Conservation (phyloP, 1,140 invertebrate genomes). For the Mercenaria mercenaria region DNA sequence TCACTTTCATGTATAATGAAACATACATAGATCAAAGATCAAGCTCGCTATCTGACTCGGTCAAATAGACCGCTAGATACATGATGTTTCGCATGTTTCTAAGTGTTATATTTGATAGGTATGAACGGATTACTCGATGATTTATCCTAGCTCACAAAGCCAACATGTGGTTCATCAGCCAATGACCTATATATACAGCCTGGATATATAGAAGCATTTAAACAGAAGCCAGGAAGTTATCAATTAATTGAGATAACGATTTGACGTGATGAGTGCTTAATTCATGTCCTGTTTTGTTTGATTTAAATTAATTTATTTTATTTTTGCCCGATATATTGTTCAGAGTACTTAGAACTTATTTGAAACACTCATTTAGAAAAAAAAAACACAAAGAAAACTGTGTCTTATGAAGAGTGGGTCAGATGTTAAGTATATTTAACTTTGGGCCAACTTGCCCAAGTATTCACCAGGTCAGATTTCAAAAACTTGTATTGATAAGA, state of each 20-base stretch:
- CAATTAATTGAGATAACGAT: slow-evolving; percentile 29
- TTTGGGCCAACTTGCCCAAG: no score
- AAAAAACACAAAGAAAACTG: no score
- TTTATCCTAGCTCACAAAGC: slow-evolving; percentile 17
- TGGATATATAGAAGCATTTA: background rate
- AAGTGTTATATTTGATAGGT: background rate
- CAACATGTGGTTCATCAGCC: slow-evolving; percentile 51
- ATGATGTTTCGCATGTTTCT: background rate
- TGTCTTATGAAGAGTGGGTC: no score
- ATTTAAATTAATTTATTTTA: no score
- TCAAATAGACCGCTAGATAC: background rate
- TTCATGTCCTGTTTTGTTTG: background rate
- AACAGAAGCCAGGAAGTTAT: slow-evolving; percentile 13
- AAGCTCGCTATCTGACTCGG: background rate
- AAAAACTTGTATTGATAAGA: no score
- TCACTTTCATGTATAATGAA: slow-evolving; percentile 25
- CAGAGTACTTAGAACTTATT: no score
- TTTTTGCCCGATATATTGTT: no score
- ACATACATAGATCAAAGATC: background rate
- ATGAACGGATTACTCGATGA: slow-evolving; percentile 10
- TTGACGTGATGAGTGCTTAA: slow-evolving; percentile 13
- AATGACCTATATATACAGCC: slow-evolving; percentile 21
- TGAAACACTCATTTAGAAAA: no score
- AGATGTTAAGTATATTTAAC: no score
- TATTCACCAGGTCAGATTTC: no score